Evolutionary conservation across 1,140 invertebrate genomes (phyloP), one percentile per base, ranked within the genome.

Genomic region (Nasonia giraulti): DNA sequence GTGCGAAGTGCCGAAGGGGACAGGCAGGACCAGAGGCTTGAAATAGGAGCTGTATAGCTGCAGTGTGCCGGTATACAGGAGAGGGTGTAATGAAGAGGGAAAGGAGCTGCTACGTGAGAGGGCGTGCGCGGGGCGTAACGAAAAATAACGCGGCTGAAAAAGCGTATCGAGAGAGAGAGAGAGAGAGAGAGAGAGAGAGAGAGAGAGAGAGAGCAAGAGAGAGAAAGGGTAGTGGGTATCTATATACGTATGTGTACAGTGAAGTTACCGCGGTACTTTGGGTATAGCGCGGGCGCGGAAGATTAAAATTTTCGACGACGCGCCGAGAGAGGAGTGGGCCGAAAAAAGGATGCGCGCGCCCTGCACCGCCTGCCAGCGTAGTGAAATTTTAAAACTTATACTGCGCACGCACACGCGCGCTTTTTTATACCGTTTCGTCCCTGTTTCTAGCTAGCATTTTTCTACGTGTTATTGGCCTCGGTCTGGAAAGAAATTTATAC

Each of bases 291-390:
- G 68, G 31, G 27, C 23, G 17, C 17, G 20, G 7, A 47, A 55
- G 37, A 83, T 83, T 69, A 83, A 78, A 83, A 83, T 78, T 83
- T 77, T 78, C 75, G 40, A 71, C 31, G 73, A 47, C 33, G 33
- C 31, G 2, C 69, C 12, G 10, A 33, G 10, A 44, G 75, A 44
- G 75, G 40, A 66, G 17, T 31, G 40, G 27, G 27, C n/a, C 55
- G 55, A 27, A 79, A 66, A 76, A 77, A 27, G 14, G 20, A 80
- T 44, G 37, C 20, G 23, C n/a, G 37, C 20, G 27, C 68, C n/a
- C 68, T 11, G 37, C 47, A 76, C 31, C 83, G 69, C 68, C 79
- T 76, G 76, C 75, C 82, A 79, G 33, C 76, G 0, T 37, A 37
- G 6, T 17, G 76, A 50, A 79, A 83, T 83, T 83, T 31, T 55